These are phyloP conservation scores for Monochamus alternatus DNA, from an alignment of 2,888 invertebrate genomes.

Conservation along the genomic window DNA sequence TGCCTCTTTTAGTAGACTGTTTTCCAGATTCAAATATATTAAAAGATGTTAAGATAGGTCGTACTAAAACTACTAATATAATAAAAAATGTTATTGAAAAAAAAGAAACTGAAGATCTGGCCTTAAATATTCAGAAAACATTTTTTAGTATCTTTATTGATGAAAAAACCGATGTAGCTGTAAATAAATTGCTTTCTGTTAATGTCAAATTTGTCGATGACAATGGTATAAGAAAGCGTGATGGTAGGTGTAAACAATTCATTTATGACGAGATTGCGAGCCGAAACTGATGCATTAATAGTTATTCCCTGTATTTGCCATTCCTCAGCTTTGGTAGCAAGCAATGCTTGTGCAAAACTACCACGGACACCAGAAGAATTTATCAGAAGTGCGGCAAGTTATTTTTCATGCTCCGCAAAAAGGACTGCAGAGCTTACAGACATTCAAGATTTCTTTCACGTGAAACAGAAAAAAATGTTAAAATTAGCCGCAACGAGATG, in stretches of 20 bases:
- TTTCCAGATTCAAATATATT: constrained; percentile 3
- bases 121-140: not conserved
- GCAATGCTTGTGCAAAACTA: not conserved
- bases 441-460: constrained; percentile 2
- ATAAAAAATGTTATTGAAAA: not conserved
- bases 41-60: not conserved
- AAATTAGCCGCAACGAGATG: constrained; percentile 40
- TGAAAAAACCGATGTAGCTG: not conserved
- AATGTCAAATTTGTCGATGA: not conserved
- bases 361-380: not conserved
- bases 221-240: not conserved
- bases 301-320: not conserved
- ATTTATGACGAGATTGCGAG: no score
- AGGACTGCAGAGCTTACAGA: constrained; percentile 2
- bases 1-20: not conserved
- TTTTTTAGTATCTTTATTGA: not conserved
- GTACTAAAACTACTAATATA: not conserved
- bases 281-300: not conserved
- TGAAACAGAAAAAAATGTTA: constrained; percentile 13
- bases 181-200: not conserved
- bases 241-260: not conserved
- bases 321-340: not conserved
- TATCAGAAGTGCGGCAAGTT: constrained; percentile 2
- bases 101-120: not conserved
- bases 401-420: constrained; percentile 11